Percentiles rank a stretch among this genome's conserved stretches.
Conservation (phyloP, 2,888 invertebrate species). For the Nipponacmea schrenckii region DNA sequence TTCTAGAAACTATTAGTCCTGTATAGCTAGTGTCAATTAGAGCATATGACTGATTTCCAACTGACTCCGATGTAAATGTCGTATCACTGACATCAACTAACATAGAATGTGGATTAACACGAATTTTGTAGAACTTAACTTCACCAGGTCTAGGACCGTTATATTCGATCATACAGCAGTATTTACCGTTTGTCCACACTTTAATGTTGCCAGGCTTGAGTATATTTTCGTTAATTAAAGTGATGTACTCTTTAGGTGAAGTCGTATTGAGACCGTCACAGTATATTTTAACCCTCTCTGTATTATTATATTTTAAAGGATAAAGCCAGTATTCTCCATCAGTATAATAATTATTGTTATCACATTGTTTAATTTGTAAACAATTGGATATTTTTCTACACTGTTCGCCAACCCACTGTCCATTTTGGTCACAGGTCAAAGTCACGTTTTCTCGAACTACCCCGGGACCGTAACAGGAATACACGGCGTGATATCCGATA, state of each 20-base stretch:
- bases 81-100: not conserved
- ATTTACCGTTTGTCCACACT: not conserved
- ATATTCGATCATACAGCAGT: not conserved
- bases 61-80: not conserved
- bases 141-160: not conserved
- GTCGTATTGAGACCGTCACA: not conserved
- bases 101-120: not conserved
- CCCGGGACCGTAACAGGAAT: not conserved
- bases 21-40: not conserved
- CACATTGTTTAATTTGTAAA: not conserved
- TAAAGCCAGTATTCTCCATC: conserved; percentile 4
- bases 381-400: not conserved
- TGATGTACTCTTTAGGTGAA: not conserved
- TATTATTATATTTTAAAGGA: not conserved
- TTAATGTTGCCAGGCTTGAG: not conserved
- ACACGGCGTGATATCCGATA: not conserved
- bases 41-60: not conserved
- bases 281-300: not conserved
- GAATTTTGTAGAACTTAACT: not conserved
- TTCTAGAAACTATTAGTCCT: not conserved
- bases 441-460: not conserved
- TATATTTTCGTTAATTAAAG: not conserved
- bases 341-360: not conserved
- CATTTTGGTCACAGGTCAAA: not conserved
- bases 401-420: not conserved